A percentile compares a stretch with the other conserved stretches of the same genome.
phyloP scores from a whole-genome alignment of 2,797 vertebrate genomes.

The Schizopygopsis pylzovi region DNA sequence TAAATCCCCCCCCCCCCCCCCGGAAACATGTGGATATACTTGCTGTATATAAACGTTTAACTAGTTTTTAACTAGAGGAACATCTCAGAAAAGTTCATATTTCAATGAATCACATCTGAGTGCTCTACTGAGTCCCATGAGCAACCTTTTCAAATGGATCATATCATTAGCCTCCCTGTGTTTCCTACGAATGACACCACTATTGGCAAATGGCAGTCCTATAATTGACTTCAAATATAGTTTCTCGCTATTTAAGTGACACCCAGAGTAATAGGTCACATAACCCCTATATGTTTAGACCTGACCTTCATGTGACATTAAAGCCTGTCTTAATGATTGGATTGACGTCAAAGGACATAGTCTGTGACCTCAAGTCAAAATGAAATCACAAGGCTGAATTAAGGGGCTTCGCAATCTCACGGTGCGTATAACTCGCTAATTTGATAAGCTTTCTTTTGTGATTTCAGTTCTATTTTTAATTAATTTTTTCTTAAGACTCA shows the following conservation, averaged over 20 bases:
- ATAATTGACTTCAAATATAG: slow-evolving; percentile 45
- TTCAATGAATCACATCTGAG: neutral
- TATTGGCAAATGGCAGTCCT: slow-evolving; percentile 24
- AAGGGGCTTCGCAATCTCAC: neutral
- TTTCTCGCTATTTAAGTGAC: neutral
- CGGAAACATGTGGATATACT: too few species aligned
- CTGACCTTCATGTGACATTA: slow-evolving; percentile 44
- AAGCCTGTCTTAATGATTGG: slow-evolving; percentile 19
- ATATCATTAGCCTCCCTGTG: slow-evolving; percentile 28
- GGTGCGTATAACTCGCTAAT: neutral
- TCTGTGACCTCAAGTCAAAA: neutral
- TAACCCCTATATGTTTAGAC: slow-evolving; percentile 3
- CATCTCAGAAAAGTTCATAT: neutral
- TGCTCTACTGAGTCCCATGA: neutral
- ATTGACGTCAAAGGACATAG: slow-evolving; percentile 6
- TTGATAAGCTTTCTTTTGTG: slow-evolving; percentile 12
- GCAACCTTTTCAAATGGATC: slow-evolving; percentile 18
- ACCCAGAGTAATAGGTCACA: neutral
- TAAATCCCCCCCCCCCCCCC: too few species aligned
- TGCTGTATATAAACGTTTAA: too few species aligned
- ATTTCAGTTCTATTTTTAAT: neutral
- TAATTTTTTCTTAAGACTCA: too few species aligned
- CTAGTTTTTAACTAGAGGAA: too few species aligned
- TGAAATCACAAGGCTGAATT: neutral
- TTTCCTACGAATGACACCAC: neutral